Evolutionary conservation across 53 echinoderm and acorn worm genomes (phyloP).

Genomic region (Stichopus horrens): DNA sequence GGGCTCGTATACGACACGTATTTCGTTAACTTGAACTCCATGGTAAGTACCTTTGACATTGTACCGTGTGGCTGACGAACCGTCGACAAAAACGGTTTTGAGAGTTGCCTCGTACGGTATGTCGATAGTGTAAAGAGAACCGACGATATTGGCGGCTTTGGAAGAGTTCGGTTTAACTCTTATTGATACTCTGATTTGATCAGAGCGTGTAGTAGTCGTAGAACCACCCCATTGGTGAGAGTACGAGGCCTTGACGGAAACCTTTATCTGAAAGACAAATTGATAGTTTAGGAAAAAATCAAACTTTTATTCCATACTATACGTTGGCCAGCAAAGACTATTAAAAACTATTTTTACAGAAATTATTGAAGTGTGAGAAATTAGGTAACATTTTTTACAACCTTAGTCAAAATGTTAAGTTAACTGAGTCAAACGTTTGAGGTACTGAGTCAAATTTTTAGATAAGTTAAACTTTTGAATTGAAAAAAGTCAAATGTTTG

Average conservation of each 20-base stretch:
- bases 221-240: conserved; percentile 15
- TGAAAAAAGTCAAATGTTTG: no score
- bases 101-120: conserved; percentile 10
- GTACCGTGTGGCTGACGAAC: not conserved
- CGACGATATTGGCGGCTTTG: not conserved
- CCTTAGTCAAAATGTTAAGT: no score
- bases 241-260: not conserved
- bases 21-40: conserved; percentile 27
- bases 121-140: not conserved
- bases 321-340: no score
- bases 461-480: no score
- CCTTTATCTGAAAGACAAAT: not conserved
- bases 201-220: not conserved
- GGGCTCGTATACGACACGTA: conserved; percentile 16
- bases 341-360: no score
- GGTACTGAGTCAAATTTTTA: no score
- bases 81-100: not conserved
- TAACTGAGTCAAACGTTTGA: no score
- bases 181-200: not conserved
- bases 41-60: conserved; percentile 5
- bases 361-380: no score
- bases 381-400: no score
- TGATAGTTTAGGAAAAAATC: no score
- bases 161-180: not conserved
- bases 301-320: no score